Evolutionary conservation across 2,888 invertebrate species (phyloP).

Genomic region (Parthenolecanium corni): DNA sequence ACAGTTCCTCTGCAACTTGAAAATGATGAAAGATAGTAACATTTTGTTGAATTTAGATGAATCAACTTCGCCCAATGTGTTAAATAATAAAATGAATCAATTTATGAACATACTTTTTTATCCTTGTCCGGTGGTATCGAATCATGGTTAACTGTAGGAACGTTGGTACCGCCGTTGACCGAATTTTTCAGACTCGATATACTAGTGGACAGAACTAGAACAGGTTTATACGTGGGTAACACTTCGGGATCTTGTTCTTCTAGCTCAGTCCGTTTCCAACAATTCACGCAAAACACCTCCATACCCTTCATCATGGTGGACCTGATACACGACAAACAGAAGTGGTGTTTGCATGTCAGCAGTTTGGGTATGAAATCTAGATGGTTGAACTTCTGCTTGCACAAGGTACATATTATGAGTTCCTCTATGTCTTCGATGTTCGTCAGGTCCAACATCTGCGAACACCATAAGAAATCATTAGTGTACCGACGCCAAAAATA

Average conservation of each 20-base stretch:
- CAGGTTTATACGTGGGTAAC: conserved; percentile 55
- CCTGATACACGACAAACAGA: conserved; percentile 62
- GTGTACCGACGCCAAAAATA: no score
- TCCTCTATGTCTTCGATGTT: conserved; percentile 49
- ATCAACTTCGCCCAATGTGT: no score
- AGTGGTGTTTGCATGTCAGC: conserved; percentile 63
- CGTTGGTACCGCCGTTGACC: conserved; percentile 44
- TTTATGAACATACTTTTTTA: conserved; percentile 39
- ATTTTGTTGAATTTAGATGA: no score
- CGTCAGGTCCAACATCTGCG: conserved; percentile 37
- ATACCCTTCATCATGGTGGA: conserved; percentile 52
- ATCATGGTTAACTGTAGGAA: conserved; percentile 36
- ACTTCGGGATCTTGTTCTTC: conserved; percentile 55
- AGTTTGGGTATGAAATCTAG: conserved; percentile 59
- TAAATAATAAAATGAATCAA: no score
- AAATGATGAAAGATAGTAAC: no score
- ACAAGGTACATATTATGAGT: conserved; percentile 61
- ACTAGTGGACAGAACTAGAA: conserved; percentile 54
- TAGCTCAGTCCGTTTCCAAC: conserved; percentile 60
- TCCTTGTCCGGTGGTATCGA: conserved; percentile 42
- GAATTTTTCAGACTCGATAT: conserved; percentile 40
- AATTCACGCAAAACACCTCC: conserved; percentile 58
- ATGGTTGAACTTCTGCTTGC: conserved; percentile 63
- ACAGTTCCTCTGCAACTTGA: no score
- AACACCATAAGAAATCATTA: conserved; percentile 10